Conservation (phyloP, 1,140 invertebrate species). For the Manduca sexta region DNA sequence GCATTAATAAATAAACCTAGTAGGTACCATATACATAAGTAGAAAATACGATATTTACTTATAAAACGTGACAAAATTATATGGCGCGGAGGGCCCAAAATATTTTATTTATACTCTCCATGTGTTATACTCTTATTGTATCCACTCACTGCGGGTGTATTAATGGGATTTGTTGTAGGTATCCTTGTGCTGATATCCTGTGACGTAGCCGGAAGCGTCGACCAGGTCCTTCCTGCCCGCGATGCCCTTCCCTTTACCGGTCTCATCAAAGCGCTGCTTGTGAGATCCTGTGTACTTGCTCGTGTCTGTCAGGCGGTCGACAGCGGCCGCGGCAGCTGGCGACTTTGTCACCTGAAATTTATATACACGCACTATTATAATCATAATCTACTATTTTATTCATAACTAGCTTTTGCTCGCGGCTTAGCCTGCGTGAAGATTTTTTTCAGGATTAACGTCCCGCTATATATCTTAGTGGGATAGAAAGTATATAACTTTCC, state of each 20-base stretch:
- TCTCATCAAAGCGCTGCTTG: constrained; percentile 90
- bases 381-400: no score
- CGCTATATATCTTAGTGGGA: no score
- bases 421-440: no score
- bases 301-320: constrained; percentile 91
- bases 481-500: no score
- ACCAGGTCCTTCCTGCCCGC: constrained; percentile 86
- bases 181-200: constrained; percentile 92
- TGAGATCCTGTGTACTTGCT: constrained; percentile 94
- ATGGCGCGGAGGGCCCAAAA: no score
- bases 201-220: constrained; percentile 88
- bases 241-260: constrained; percentile 91
- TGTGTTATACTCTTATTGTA: no score
- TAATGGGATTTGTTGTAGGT: constrained; percentile 78
- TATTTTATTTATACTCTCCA: no score
- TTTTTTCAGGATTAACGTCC: no score
- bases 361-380: no score
- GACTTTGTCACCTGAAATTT: constrained; percentile 75
- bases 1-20: constrained; percentile 5
- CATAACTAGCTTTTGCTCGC: no score
- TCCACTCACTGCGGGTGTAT: not conserved
- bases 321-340: constrained; percentile 78
- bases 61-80: no score
- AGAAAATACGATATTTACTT: no score
- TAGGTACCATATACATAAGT: constrained; percentile 2